Evolutionary conservation across 1,140 invertebrate genomes (phyloP).

Genomic region (Eubasilissa regina): DNA sequence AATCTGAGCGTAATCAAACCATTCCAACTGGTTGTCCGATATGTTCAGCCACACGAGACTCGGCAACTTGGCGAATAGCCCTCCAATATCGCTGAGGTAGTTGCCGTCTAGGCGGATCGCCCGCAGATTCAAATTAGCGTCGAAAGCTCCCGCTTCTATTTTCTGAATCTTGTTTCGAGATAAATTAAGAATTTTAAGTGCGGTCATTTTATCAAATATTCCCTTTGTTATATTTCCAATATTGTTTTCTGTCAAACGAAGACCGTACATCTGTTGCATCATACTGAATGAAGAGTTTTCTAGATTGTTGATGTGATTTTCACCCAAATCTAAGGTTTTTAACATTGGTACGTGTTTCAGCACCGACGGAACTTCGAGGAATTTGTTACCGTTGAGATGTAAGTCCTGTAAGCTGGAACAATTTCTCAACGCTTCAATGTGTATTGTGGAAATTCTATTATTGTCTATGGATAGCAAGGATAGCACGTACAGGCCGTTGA

Average conservation of each 20-base stretch:
- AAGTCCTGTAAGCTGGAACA: constrained; percentile 89
- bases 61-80: constrained; percentile 88
- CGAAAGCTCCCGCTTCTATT: constrained; percentile 89
- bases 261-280: constrained; percentile 86
- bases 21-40: constrained; percentile 90
- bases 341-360: constrained; percentile 84
- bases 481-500: constrained; percentile 84
- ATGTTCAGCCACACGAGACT: constrained; percentile 94
- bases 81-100: constrained; percentile 87
- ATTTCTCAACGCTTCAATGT: constrained; percentile 86
- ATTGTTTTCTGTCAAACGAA: constrained; percentile 90
- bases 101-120: constrained; percentile 92
- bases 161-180: constrained; percentile 89
- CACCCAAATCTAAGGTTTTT: constrained; percentile 89
- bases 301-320: constrained; percentile 89
- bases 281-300: constrained; percentile 86
- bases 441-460: constrained; percentile 85
- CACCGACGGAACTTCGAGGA: constrained; percentile 88
- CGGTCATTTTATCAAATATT: constrained; percentile 86
- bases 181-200: constrained; percentile 90
- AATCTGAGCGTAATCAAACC: constrained; percentile 94
- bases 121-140: constrained; percentile 87
- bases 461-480: constrained; percentile 87
- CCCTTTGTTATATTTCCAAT: constrained; percentile 89
- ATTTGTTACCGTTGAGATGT: constrained; percentile 90